phyloP scores from a whole-genome alignment of 2,888 invertebrate species.

The Epinotia nisella region DNA sequence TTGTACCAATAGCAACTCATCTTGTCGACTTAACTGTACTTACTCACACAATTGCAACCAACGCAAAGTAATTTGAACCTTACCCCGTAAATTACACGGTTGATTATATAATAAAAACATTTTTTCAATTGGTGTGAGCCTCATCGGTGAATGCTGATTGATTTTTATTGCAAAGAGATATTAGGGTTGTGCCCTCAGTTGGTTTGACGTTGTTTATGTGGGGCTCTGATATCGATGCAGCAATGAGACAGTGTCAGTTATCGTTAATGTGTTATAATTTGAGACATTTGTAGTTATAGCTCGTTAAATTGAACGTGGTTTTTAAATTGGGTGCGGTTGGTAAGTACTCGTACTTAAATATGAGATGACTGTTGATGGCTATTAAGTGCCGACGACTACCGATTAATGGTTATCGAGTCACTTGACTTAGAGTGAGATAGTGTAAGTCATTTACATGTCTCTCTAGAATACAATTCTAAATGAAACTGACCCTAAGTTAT shows the following conservation, averaged over 20 bases:
- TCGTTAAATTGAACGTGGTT: conserved; percentile 40
- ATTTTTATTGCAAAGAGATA: conserved; percentile 74
- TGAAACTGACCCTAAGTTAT: too few species aligned
- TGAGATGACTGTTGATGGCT: conserved; percentile 17
- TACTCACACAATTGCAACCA: conserved; percentile 23
- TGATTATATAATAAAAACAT: conserved; percentile 9
- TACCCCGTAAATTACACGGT: neutral
- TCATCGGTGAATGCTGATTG: conserved; percentile 74
- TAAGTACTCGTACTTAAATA: conserved; percentile 14
- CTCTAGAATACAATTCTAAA: neutral
- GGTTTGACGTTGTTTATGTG: conserved; percentile 29
- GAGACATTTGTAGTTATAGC: conserved; percentile 41
- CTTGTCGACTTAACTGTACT: conserved; percentile 46
- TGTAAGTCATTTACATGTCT: conserved; percentile 3
- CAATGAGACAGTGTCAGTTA: conserved; percentile 42
- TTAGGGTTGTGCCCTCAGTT: conserved; percentile 61
- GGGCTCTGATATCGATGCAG: conserved; percentile 27
- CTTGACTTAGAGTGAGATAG: conserved; percentile 11
- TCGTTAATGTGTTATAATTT: conserved; percentile 45
- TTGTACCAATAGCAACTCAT: conserved; percentile 45
- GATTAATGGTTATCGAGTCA: conserved; percentile 16
- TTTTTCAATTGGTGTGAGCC: conserved; percentile 45
- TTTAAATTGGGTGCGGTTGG: conserved; percentile 35
- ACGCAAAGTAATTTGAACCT: conserved; percentile 27
- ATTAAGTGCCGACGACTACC: conserved; percentile 15